Evolutionary conservation across 2,888 invertebrate genomes (phyloP).

Genomic region (Oscheius onirici): DNA sequence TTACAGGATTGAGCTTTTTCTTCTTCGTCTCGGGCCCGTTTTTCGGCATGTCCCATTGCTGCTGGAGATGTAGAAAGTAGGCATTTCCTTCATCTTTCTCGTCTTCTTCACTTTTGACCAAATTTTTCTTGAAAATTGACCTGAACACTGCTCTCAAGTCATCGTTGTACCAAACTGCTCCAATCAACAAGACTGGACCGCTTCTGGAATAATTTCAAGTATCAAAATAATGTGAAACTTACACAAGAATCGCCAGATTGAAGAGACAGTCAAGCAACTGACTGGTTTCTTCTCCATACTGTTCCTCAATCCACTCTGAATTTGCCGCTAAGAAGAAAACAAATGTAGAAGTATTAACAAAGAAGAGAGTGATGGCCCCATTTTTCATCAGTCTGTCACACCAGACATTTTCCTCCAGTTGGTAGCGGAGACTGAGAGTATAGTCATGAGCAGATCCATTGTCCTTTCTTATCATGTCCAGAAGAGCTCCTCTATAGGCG

Average conservation of each 20-base stretch:
- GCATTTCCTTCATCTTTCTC: too few relatives aligned
- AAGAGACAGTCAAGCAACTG: conserved; percentile 4
- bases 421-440: conserved; percentile 5
- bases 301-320: neutral
- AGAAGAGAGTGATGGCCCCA: neutral
- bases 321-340: neutral
- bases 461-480: neutral
- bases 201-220: too few relatives aligned
- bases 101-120: too few relatives aligned
- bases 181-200: too few relatives aligned
- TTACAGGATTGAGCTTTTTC: too few relatives aligned
- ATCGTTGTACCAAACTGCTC: too few relatives aligned
- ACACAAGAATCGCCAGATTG: neutral
- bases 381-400: conserved; percentile 3
- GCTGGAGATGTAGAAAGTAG: too few relatives aligned
- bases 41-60: too few relatives aligned
- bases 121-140: too few relatives aligned
- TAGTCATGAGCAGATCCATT: neutral
- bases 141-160: too few relatives aligned
- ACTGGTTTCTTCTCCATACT: neutral
- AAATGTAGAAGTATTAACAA: conserved; percentile 1
- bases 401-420: conserved; percentile 16
- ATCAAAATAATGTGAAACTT: neutral
- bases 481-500: neutral
- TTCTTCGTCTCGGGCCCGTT: too few relatives aligned